Conservation (phyloP, 2,797 vertebrate species). For the Enteromius fasciolatus region DNA sequence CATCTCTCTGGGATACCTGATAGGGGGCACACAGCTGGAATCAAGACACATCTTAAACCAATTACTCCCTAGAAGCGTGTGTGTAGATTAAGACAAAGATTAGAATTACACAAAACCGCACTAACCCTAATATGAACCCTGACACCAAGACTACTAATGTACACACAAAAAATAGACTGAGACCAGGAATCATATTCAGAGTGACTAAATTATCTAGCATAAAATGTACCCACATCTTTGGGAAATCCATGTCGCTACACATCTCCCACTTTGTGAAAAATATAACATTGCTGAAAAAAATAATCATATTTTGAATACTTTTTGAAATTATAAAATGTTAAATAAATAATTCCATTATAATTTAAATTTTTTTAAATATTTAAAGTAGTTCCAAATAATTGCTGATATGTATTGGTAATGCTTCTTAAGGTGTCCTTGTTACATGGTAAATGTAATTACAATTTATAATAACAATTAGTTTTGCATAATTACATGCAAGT, state of each 20-base stretch:
- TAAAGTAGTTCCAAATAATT: too few species aligned
- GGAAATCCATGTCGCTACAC: background rate
- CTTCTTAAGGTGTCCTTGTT: too few species aligned
- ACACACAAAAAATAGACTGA: background rate
- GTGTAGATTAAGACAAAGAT: slow-evolving; percentile 25
- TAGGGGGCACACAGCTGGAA: slow-evolving; percentile 49
- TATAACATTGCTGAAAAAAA: background rate
- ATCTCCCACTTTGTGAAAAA: background rate
- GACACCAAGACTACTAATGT: background rate
- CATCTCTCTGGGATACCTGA: slow-evolving; percentile 51
- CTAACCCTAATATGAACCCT: slow-evolving; percentile 16
- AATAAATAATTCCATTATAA: background rate
- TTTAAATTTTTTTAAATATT: too few species aligned
- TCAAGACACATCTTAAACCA: slow-evolving; percentile 48
- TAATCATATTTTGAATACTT: background rate
- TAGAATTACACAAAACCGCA: slow-evolving; percentile 18
- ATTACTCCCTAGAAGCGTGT: slow-evolving; percentile 25
- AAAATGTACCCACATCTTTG: background rate
- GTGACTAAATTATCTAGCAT: background rate
- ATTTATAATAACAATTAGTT: background rate
- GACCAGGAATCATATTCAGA: background rate
- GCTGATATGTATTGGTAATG: too few species aligned
- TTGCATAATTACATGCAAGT: background rate
- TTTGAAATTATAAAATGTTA: background rate
- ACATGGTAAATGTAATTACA: too few species aligned